Evolutionary conservation across 2,113 vertebrate genomes (phyloP).

Genomic region (Equus przewalskii): DNA sequence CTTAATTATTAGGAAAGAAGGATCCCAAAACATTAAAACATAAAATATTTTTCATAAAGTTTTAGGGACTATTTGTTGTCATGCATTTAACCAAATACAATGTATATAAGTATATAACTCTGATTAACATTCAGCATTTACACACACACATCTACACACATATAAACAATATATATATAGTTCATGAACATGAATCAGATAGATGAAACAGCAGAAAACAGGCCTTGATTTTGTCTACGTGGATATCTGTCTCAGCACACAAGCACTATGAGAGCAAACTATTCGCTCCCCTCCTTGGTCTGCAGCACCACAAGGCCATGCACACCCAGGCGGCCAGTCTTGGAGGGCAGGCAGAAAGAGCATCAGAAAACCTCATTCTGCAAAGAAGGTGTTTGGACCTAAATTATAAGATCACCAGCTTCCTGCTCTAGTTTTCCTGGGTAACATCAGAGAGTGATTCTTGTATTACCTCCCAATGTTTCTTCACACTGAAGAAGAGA

Average conservation of each 20-base stretch:
- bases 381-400: neutral
- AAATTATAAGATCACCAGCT: neutral
- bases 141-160: neutral
- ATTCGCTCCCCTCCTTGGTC: neutral
- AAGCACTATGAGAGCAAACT: neutral
- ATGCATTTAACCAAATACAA: conserved; percentile 23
- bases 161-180: neutral
- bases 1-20: conserved; percentile 17
- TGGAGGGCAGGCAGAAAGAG: neutral
- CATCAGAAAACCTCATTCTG: neutral
- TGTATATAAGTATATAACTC: neutral
- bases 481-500: neutral
- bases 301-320: neutral
- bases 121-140: neutral
- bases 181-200: neutral
- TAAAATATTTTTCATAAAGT: neutral
- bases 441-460: neutral
- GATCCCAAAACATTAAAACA: neutral
- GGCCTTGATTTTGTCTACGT: neutral
- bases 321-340: neutral
- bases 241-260: neutral
- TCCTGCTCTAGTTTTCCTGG: neutral
- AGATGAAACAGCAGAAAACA: neutral
- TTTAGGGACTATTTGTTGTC: neutral
- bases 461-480: neutral